phyloP scores from a whole-genome alignment of 2,888 invertebrate species.

The Chydorus sphaericus region DNA sequence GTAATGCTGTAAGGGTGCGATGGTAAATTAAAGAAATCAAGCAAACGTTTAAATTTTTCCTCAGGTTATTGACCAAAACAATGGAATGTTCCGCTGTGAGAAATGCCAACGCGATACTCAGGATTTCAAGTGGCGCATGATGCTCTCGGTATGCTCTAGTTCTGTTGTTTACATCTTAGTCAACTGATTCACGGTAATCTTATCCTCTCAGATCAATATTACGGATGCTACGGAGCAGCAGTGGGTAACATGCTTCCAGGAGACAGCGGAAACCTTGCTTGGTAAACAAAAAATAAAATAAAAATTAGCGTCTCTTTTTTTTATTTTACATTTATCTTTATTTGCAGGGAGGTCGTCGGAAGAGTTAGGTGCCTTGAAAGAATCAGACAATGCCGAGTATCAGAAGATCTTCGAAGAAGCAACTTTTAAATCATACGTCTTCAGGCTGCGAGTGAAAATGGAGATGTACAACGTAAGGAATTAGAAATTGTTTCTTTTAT shows the following conservation, averaged over 20 bases:
- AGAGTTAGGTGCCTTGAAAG: constrained; percentile 52
- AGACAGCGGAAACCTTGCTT: constrained; percentile 61
- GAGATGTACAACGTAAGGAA: constrained; percentile 76
- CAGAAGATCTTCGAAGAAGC: constrained; percentile 53
- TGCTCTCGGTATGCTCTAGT: constrained; percentile 48
- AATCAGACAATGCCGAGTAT: constrained; percentile 45
- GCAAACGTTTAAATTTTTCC: constrained; percentile 10
- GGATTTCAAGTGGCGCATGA: constrained; percentile 69
- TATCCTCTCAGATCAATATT: constrained; percentile 50
- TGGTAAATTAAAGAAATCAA: constrained; percentile 5
- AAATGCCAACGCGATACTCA: constrained; percentile 77
- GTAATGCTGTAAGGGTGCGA: too few species aligned
- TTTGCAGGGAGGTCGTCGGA: constrained; percentile 36
- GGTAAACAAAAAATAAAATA: constrained; percentile 30
- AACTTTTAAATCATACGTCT: constrained; percentile 62
- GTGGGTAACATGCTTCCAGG: constrained; percentile 84
- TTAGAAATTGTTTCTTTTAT: not conserved
- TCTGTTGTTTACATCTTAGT: too few species aligned
- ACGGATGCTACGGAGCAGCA: constrained; percentile 75
- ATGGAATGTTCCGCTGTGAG: constrained; percentile 82
- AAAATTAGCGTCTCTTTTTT: not conserved
- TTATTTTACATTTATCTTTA: not conserved
- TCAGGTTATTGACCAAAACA: constrained; percentile 62
- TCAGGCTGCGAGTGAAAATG: constrained; percentile 73
- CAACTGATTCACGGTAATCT: too few species aligned